phyloP scores from a whole-genome alignment of 2,888 invertebrate genomes.

The Pterobdella sp. region DNA sequence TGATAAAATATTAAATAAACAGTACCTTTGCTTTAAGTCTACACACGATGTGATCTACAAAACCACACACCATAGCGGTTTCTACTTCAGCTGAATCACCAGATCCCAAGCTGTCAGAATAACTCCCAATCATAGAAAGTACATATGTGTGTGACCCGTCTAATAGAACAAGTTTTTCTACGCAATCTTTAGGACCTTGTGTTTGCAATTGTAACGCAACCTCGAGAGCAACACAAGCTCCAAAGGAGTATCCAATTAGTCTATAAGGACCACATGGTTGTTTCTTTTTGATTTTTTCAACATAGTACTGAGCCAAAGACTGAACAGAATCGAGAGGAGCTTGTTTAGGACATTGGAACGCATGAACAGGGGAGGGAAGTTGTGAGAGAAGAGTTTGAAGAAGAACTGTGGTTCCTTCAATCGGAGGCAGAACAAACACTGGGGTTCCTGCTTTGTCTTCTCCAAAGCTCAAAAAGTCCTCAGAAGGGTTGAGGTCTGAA shows the following conservation, averaged over 20 bases:
- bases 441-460: conserved; percentile 36
- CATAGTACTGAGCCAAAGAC: conserved; percentile 59
- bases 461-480: conserved; percentile 60
- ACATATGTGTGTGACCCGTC: conserved; percentile 65
- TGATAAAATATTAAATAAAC: background rate
- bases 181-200: conserved; percentile 38
- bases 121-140: conserved; percentile 49
- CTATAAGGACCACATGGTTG: conserved; percentile 77
- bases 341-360: conserved; percentile 75
- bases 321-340: conserved; percentile 67
- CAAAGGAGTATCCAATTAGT: conserved; percentile 88
- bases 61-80: conserved; percentile 43
- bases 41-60: conserved; percentile 43
- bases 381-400: conserved; percentile 66
- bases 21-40: conserved; percentile 40
- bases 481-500: conserved; percentile 63
- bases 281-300: conserved; percentile 44
- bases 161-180: conserved; percentile 63
- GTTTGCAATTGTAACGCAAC: conserved; percentile 70
- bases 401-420: conserved; percentile 57
- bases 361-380: conserved; percentile 70
- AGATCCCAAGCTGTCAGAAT: conserved; percentile 40
- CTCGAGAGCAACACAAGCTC: conserved; percentile 86
- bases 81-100: conserved; percentile 41
- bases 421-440: conserved; percentile 48